Base-by-base conservation (phyloP, 2,797 vertebrate species). In the Chloroceryle inda region DNA sequence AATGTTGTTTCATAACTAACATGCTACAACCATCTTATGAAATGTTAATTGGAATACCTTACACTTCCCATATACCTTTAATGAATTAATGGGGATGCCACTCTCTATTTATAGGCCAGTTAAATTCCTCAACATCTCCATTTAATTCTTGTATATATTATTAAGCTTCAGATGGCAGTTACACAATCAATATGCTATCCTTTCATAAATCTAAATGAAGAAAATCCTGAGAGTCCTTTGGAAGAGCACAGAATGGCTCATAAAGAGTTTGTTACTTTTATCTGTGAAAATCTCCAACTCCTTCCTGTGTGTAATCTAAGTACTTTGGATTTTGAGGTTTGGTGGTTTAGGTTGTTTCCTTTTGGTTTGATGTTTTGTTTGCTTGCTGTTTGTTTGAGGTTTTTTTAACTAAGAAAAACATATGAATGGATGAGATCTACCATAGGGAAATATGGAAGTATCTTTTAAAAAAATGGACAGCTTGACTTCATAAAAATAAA, bases 41-140 rank as follows among this genome's bases (percentile, higher is more conserved):
- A 97, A 97, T 74, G 95, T 96, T 97, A 97, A 97, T 96, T 97
- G 95, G 95, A 97, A 96, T 96, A 97, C 8, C 86, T 96, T 97
- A 89, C 93, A 89, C 61, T 96, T 95, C 84, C 76, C 90, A 81
- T 94, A 96, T 77, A 96, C 95, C 86, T 96, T 97, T 96, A 97
- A 96, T 97, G 97, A 97, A 97, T 97, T 97, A 96, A 97, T 96
- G 88, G 96, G 63, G 86, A 95, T 97, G 97, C 96, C 96, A 97
- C 82, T 96, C 90, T 97, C 97, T 96, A 97, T 97, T 97, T 96
- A 96, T 96, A 95, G 82, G 76, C 15, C 13, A 94, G 91, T 97
- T 97, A 96, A 96, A 94, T 94, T 97, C 66, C 94, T 94, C 61
- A 77, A 90, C 86, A 97, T 94, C 74, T 96, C 94, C 94, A 96